Conservation (phyloP, 2,888 invertebrate genomes). For the Pediacus dermestoides region DNA sequence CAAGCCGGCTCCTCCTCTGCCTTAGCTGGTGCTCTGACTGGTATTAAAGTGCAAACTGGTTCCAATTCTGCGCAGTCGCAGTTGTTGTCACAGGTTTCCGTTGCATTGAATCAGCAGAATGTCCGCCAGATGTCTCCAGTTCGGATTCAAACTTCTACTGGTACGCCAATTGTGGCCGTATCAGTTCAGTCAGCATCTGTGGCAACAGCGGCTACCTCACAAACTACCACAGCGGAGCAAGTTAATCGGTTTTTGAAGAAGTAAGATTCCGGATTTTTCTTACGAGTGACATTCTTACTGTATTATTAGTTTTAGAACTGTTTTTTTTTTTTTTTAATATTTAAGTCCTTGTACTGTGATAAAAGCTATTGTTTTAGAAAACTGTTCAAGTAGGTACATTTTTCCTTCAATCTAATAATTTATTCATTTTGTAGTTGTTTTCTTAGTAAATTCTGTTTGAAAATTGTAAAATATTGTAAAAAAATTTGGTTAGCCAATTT, state of each 20-base stretch:
- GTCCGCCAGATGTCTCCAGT: conserved; percentile 57
- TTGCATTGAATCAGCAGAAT: conserved; percentile 54
- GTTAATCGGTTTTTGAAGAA: conserved; percentile 46
- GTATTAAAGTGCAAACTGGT: conserved; percentile 52
- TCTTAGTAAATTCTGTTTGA: no score
- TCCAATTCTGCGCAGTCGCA: conserved; percentile 52
- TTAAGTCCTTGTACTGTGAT: no score
- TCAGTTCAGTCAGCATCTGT: conserved; percentile 49
- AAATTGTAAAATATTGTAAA: no score
- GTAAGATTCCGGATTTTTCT: no score
- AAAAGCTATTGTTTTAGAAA: no score
- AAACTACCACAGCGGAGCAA: conserved; percentile 38
- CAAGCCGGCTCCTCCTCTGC: conserved; percentile 47
- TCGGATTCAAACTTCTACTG: conserved; percentile 53
- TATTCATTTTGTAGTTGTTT: no score
- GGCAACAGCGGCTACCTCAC: conserved; percentile 27
- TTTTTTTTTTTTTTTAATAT: conserved; percentile 9
- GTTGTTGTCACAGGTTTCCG: conserved; percentile 55
- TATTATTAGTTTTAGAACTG: conserved; percentile 4
- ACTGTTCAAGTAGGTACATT: no score
- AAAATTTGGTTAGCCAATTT: no score
- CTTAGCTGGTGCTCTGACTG: conserved; percentile 49
- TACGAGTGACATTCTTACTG: conserved; percentile 12
- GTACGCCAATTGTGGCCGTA: conserved; percentile 57
- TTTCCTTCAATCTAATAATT: no score